Evolutionary conservation across 2,888 invertebrate genomes (phyloP).

Genomic region (Phengaris arion): DNA sequence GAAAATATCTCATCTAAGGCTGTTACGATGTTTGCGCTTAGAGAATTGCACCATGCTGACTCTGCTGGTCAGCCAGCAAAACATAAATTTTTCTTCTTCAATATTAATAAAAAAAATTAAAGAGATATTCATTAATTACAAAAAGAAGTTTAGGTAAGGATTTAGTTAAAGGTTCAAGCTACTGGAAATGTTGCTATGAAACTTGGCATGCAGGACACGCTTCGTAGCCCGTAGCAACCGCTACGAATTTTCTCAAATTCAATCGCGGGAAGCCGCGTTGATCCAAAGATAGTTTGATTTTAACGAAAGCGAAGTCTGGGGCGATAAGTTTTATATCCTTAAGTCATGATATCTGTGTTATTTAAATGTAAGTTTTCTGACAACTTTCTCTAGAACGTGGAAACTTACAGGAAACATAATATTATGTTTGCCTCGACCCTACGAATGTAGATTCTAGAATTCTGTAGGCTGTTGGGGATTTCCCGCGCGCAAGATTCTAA

Average conservation of each 20-base stretch:
- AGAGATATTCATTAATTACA: too few species aligned
- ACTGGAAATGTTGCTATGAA: background rate
- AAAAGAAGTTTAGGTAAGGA: too few species aligned
- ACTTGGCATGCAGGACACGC: background rate
- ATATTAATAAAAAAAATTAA: too few species aligned
- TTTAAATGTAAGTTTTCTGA: background rate
- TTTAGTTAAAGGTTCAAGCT: background rate
- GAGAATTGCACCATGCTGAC: too few species aligned
- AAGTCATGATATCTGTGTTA: background rate
- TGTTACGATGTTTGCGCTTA: too few species aligned
- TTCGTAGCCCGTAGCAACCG: background rate
- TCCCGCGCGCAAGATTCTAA: background rate
- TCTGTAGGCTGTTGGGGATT: background rate
- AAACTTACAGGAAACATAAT: background rate
- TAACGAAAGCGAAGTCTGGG: too few species aligned
- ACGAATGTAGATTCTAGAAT: background rate
- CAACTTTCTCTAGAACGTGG: conserved; percentile 3
- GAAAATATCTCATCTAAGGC: too few species aligned
- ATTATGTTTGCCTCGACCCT: background rate
- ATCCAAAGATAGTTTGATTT: too few species aligned
- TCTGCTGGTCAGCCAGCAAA: too few species aligned
- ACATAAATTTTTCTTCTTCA: too few species aligned
- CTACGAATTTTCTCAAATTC: background rate
- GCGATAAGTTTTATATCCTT: background rate
- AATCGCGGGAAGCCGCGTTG: background rate